Base-by-base conservation (phyloP, 1,140 invertebrate genomes). In the Nasonia giraulti region DNA sequence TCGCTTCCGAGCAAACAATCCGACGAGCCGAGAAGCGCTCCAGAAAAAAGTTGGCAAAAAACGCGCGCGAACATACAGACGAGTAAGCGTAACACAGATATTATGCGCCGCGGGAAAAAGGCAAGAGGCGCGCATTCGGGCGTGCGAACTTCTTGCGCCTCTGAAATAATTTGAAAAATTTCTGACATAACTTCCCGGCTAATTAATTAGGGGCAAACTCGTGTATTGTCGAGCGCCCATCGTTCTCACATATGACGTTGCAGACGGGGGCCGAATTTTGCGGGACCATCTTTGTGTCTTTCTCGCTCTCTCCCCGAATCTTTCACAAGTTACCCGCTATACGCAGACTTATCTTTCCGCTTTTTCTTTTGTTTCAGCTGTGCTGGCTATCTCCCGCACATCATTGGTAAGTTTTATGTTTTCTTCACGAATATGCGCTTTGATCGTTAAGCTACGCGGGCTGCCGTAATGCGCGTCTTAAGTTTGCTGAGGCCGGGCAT, bases 141-240 rank as follows among this genome's bases (percentile, higher is more conserved):
- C 89, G 89, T 91, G 91, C 87, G 89, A 91, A 89, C 86, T 87
- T 87, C 87, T 85, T 83, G 87, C 86, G 89, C 74, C 23, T 37
- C 20, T 79, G 87, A 90, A 91, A 89, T 90, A 90, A 86, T 88
- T 90, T 90, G 86, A 91, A 90, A 90, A 90, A 90, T 90, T 87
- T 90, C 89, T 92, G 91, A 92, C 91, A 92, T 92, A 92, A 92
- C 91, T 91, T 91, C 90, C 89, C 89, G 89, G 84, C 88, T 91
- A 91, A 92, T 91, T 92, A 92, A 92, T 92, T 91, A 92, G 87
- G 80, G 78, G 77, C 71, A 62, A n/a, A 23, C 68, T 40, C 2
- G 74, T 17, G 47, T 55, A 85, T 81, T 85, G 78, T 80, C 37
- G 31, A 69, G 17, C 20, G 73, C 7, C 47, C 12, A 8, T 5